Conservation (phyloP, 2,888 invertebrate species). For the Caenorhabditis angaria region DNA sequence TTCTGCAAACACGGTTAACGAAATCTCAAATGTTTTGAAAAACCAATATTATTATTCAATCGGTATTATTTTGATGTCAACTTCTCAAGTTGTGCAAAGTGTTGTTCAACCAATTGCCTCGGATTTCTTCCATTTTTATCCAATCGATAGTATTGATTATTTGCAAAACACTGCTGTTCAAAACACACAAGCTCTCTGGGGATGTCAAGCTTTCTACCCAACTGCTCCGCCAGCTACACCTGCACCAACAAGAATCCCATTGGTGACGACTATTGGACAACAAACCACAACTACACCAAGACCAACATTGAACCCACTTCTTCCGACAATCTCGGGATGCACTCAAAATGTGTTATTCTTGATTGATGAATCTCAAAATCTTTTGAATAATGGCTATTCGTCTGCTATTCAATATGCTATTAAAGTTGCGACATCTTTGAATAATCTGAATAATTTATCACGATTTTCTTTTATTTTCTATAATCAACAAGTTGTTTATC, state of each 20-base stretch:
- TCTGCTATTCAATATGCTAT: conserved; percentile 17
- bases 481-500: conserved; percentile 20
- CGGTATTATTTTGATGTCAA: conserved; percentile 24
- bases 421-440: conserved; percentile 15
- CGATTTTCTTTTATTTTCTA: conserved; percentile 30
- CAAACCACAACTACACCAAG: neutral
- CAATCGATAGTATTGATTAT: conserved; percentile 26
- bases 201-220: conserved; percentile 36
- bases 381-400: conserved; percentile 23
- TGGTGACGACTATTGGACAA: conserved; percentile 18
- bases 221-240: conserved; percentile 28
- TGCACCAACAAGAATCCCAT: conserved; percentile 27
- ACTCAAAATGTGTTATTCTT: conserved; percentile 32
- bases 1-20: conserved; percentile 6
- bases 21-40: conserved; percentile 19
- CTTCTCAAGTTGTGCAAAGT: conserved; percentile 25
- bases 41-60: conserved; percentile 25
- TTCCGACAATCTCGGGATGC: conserved; percentile 20
- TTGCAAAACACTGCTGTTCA: conserved; percentile 22
- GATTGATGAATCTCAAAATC: conserved; percentile 36
- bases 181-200: conserved; percentile 38
- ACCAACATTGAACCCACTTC: conserved; percentile 20
- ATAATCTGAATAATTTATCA: conserved; percentile 16
- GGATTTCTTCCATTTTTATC: conserved; percentile 26
- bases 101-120: conserved; percentile 14